Base-by-base conservation (phyloP, 2,797 vertebrate genomes). In the Nothura maculosa region DNA sequence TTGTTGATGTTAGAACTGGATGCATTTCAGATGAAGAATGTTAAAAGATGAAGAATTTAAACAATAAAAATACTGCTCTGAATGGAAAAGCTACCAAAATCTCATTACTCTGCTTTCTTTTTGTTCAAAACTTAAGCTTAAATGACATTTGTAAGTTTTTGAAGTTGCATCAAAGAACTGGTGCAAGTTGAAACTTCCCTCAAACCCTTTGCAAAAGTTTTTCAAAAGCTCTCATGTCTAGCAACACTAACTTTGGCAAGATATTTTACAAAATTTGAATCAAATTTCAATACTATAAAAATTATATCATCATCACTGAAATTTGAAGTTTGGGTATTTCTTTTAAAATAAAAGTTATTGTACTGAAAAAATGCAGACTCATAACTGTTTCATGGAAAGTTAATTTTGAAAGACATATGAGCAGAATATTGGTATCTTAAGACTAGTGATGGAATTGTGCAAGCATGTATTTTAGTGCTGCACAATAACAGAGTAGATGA, bases 1-100 rank as follows among this genome's bases (percentile, higher is more conserved):
- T 54, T 83, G 48, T n/a, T 50, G 34, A 55, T 68, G 58, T 78
- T 70, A 70, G 76, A 87, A 47, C 45, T 66, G 45, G 12, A 55
- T 48, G 48, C 67, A 61, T 2, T 36, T 48, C 28, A 82, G 18
- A 82, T 1, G 67, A 85, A 92, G 64, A 25, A 18, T 12, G 62
- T 58, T 67, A 28, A 25, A 75, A 88, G 32, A 73, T 8, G 34
- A 90, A 72, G 34, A 79, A 54, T 54, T 32, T 13, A 64, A 68
- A 84, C 42, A 47, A 47, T 32, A 16, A 64, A 70, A 86, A 45
- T 54, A 45, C 1, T 9, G 34, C 27, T 90, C 4, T 72, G 8
- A 93, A 76, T n/a, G 42, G 38, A 77, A 83, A 92, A 88, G 25
- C 18, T 77, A 63, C 58, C 36, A 58, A 90, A 92, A 87, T n/a